Evolutionary conservation across 2,888 invertebrate genomes (phyloP).

Genomic region (Diaprepes abbreviatus): DNA sequence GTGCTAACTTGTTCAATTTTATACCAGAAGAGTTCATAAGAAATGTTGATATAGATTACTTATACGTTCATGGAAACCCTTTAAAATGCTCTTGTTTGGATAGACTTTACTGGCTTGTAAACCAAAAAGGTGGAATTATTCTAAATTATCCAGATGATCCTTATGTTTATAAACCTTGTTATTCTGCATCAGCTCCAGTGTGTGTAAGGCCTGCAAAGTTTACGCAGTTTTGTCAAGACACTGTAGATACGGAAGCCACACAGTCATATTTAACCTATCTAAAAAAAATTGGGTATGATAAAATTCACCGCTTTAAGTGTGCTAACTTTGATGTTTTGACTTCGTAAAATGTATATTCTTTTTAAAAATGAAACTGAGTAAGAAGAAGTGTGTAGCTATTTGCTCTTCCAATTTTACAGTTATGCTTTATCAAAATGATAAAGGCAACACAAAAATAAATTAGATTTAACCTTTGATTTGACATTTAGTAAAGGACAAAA

Average conservation of each 20-base stretch:
- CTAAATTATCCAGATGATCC: neutral
- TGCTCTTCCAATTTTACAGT: too few relatives aligned
- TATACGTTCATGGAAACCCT: constrained; percentile 6
- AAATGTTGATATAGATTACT: neutral
- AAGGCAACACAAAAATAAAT: too few relatives aligned
- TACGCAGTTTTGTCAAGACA: neutral
- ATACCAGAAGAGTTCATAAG: constrained; percentile 2
- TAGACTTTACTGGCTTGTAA: neutral
- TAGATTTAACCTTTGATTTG: too few relatives aligned
- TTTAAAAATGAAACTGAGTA: too few relatives aligned
- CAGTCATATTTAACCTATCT: neutral
- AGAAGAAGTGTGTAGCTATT: too few relatives aligned
- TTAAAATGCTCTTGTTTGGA: constrained; percentile 16
- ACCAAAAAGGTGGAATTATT: neutral
- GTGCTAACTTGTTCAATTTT: constrained; percentile 12
- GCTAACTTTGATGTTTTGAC: neutral
- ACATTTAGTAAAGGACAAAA: too few relatives aligned
- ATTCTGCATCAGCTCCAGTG: neutral
- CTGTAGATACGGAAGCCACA: neutral
- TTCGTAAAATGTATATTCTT: too few relatives aligned
- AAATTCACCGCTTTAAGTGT: neutral
- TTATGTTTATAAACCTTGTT: constrained; percentile 1
- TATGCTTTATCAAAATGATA: too few relatives aligned
- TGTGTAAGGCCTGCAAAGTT: neutral
- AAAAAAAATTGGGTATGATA: neutral